Evolutionary conservation across 2,888 invertebrate species (phyloP).

Genomic region (Brachynemurus nebulosus): DNA sequence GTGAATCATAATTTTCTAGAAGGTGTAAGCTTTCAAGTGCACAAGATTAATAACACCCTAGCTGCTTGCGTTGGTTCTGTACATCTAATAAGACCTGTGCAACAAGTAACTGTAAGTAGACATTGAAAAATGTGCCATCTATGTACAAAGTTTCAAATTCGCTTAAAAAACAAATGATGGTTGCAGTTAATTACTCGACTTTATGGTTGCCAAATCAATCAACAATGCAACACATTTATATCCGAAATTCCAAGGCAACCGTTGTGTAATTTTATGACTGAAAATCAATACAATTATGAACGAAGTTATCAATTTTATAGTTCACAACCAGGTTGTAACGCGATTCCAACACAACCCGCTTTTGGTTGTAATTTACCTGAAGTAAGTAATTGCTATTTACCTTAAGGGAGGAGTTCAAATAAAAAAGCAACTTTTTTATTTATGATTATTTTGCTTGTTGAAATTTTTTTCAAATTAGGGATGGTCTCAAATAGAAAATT

Average conservation of each 20-base stretch:
- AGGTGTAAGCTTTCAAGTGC: background rate
- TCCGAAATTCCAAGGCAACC: background rate
- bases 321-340: background rate
- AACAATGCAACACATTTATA: background rate
- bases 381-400: no score
- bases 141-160: no score
- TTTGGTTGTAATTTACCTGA: background rate
- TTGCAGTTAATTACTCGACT: background rate
- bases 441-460: no score
- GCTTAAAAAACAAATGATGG: background rate
- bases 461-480: no score
- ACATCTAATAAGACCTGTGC: background rate
- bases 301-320: background rate
- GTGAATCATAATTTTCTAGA: constrained; percentile 3
- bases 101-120: constrained; percentile 1
- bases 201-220: background rate
- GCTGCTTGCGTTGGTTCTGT: background rate
- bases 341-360: background rate
- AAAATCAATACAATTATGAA: no score
- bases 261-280: no score
- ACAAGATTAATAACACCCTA: background rate
- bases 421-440: no score
- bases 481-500: no score
- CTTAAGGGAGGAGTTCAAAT: no score
- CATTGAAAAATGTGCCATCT: no score